Evolutionary conservation across 1,140 invertebrate genomes (phyloP), one percentile per base, ranked within the genome.

Genomic region (Helicoverpa armigera): DNA sequence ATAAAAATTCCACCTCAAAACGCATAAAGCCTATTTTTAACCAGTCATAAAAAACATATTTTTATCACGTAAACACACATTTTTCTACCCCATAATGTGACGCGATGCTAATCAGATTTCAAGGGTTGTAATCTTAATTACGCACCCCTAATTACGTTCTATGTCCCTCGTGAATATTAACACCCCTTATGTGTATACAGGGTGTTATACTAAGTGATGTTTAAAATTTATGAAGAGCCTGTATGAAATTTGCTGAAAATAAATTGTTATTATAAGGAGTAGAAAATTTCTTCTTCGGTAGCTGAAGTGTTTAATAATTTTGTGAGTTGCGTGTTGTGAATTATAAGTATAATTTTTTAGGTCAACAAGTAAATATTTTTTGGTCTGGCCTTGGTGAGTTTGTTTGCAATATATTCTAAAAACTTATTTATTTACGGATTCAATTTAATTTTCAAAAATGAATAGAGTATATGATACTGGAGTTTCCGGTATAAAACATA

Each of bases 131-230:
- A 78, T 79, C 76, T 79, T 48, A 79, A 79, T 80, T 63, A 73
- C 60, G 35, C 76, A 79, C 54, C 60, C 73, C 76, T 82, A 72
- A 82, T 80, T 80, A 80, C 58, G 67, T 65, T 73, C 50, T 51
- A 63, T 63, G 70, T 65, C 70, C 79, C 70, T 80, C 58, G 48
- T 80, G 67, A 80, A 80, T 80, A 80, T 80, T 80, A 74, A 80
- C 65, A 69, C 53, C 54, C 63, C 43, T 4, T 35, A 58, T 16
- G 50, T 35, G 70, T 61, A 74, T 53, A 63, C 65, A 73, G 48
- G 58, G n/a, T n/a, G 35, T 72, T 61, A 63, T 29, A 70, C 63
- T 80, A 80, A 80, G 56, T 73, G 67, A 48, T 50, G 43, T 58
- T 35, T 51, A n/a, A 29, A 72, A 80, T 72, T 61, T 73, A 80